Percentiles rank a stretch among this genome's conserved stretches.
Evolutionary conservation across 2,113 vertebrate genomes (phyloP).

Genomic region (Cololabis saira): DNA sequence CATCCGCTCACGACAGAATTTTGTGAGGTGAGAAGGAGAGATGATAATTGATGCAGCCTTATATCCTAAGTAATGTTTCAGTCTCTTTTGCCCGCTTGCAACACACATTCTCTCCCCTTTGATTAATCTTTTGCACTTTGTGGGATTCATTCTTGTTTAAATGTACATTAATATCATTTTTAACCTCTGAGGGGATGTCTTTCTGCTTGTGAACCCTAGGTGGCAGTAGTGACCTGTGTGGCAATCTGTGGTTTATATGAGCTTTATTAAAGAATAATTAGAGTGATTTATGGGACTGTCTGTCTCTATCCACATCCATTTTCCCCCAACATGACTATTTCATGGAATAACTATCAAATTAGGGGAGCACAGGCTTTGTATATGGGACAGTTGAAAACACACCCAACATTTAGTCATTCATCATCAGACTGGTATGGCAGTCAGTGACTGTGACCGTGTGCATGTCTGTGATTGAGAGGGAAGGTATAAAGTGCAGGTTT

Average conservation of each 20-base stretch:
- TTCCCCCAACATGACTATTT: constrained; percentile 77
- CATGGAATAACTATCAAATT: constrained; percentile 80
- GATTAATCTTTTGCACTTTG: constrained; percentile 65
- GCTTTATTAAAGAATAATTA: constrained; percentile 83
- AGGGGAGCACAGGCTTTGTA: constrained; percentile 64
- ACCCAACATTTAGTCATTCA: constrained; percentile 79
- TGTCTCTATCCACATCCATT: constrained; percentile 81
- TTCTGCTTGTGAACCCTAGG: constrained; percentile 70
- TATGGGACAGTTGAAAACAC: constrained; percentile 76
- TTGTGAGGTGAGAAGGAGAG: constrained; percentile 42
- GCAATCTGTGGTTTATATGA: constrained; percentile 37
- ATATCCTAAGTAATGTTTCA: constrained; percentile 50
- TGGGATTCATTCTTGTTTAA: constrained; percentile 57
- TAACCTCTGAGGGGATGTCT: constrained; percentile 20
- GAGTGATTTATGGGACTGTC: constrained; percentile 81
- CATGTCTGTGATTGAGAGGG: constrained; percentile 23
- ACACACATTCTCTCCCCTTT: constrained; percentile 57
- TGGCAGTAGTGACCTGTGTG: constrained; percentile 81
- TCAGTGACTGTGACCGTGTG: constrained; percentile 31
- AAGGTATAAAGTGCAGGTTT: constrained; percentile 48
- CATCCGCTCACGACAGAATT: constrained; percentile 54
- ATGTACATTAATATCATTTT: constrained; percentile 37
- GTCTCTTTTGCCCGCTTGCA: constrained; percentile 39
- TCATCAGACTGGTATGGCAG: constrained; percentile 69
- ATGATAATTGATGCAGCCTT: constrained; percentile 48